Base-by-base conservation (phyloP, 2,888 invertebrate genomes). In the Vandiemenella viatica region DNA sequence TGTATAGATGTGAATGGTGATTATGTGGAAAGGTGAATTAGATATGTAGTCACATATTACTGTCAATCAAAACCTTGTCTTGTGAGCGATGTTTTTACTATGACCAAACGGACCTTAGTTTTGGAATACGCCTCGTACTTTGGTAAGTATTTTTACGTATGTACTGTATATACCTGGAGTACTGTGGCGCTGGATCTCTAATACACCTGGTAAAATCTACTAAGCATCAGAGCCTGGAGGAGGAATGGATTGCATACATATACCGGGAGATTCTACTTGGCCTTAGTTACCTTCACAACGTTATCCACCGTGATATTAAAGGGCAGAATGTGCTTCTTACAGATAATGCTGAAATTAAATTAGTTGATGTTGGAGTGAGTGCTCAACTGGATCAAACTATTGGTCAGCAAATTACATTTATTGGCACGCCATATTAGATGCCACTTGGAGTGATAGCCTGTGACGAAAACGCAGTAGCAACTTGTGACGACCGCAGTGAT, bases 231-330 rank as follows among this genome's bases (percentile, higher is more conserved):
- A 89, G 89, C 56, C 74, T 98, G 59, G 97, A 96, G 70, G 98
- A 98, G 71, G 98, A 99, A 72, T 99, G 98, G 97, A 99, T 98
- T 66, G 96, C 98, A 50, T 98, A 98, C 68, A 93, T 98, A 60
- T 96, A 95, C 66, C 79, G 98, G 67, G 89, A 98, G 79, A 89
- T 90, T 58, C 74, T 92, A 55, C 77, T 96, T 64, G 97, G 97
- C 58, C 79, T 98, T 53, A 89, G 90, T 65, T 97, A 98, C 74
- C 79, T 98, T 65, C 97, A 98, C 73, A 96, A 97, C 77, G 96
- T 98, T 58, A 98, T 98, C 65, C 98, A 98, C 72, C 79, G 98
- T 66, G 98, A 99, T 71, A 98, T 98, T 66, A 97, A 97, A 70
- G 93, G 93, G 55, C 98, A 99, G 71, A 99, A 99, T 74, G 98